Conservation (phyloP, 2,797 vertebrate species). For the Masticophis lateralis region DNA sequence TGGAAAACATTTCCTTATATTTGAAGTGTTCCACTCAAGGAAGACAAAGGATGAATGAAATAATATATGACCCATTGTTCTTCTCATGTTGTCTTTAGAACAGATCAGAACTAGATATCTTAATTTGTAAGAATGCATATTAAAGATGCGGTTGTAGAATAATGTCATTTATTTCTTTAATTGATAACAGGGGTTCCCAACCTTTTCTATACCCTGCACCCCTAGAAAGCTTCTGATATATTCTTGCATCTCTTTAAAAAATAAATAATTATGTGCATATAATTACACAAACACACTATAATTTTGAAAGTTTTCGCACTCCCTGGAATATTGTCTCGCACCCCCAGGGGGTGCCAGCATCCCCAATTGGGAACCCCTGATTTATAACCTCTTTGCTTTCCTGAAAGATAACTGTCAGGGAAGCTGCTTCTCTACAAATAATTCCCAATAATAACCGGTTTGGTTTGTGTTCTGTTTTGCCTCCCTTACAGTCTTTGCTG, state of each 20-base stretch:
- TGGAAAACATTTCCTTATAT: background rate
- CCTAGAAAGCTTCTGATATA: too few species aligned
- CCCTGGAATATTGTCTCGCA: too few species aligned
- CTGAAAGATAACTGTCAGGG: background rate
- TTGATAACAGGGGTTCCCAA: background rate
- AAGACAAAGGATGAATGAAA: background rate
- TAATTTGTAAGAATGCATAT: background rate
- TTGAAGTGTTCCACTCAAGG: background rate
- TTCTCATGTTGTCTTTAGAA: background rate
- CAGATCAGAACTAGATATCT: background rate
- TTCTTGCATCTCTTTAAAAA: too few species aligned
- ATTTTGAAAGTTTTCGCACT: too few species aligned
- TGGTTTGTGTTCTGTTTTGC: background rate
- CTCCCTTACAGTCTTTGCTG: constrained; percentile 83
- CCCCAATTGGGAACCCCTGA: too few species aligned
- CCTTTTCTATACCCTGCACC: too few species aligned
- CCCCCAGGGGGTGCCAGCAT: too few species aligned
- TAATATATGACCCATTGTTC: background rate
- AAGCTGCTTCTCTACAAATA: background rate
- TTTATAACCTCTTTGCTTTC: background rate
- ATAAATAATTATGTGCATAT: too few species aligned
- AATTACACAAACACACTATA: too few species aligned
- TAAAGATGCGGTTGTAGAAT: background rate
- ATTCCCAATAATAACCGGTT: constrained; percentile 23
- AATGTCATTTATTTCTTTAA: background rate